Percentiles rank a stretch among this genome's conserved stretches.
These are phyloP conservation scores for Zosterops pallidus DNA, from an alignment of 2,113 vertebrate species.

Conservation along the genomic window DNA sequence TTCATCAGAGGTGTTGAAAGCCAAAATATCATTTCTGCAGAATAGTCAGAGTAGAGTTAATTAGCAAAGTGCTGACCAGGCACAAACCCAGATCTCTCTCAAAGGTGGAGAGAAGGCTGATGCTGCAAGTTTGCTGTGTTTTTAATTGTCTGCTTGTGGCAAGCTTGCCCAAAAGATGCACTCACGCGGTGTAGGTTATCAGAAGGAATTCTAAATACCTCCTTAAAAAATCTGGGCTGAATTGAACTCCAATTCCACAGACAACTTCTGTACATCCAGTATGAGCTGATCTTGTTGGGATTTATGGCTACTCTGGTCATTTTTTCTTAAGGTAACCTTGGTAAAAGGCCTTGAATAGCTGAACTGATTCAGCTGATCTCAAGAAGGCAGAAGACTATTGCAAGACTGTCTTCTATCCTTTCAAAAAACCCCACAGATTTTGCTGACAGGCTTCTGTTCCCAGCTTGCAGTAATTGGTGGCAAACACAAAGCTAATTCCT, in stretches of 20 bases:
- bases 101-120: slow-evolving; percentile 54
- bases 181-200: neutral
- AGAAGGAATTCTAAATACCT: neutral
- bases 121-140: slow-evolving; percentile 40
- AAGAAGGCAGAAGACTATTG: neutral
- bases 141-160: slow-evolving; percentile 63
- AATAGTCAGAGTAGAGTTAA: slow-evolving; percentile 58
- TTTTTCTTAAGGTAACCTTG: slow-evolving; percentile 8
- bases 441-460: slow-evolving; percentile 25
- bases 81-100: slow-evolving; percentile 27
- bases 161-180: neutral
- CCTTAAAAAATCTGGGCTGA: neutral
- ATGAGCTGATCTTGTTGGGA: neutral
- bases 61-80: slow-evolving; percentile 61
- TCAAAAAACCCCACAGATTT: neutral
- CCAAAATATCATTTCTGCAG: slow-evolving; percentile 56
- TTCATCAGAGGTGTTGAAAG: slow-evolving; percentile 11
- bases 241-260: neutral
- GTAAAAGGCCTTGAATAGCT: neutral
- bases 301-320: fast-evolving
- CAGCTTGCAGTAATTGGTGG: slow-evolving; percentile 33
- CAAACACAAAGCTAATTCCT: slow-evolving; percentile 34
- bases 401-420: slow-evolving; percentile 12
- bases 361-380: neutral
- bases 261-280: neutral